phyloP scores from a whole-genome alignment of 2,113 vertebrate species.

The Chrysochloris asiatica region DNA sequence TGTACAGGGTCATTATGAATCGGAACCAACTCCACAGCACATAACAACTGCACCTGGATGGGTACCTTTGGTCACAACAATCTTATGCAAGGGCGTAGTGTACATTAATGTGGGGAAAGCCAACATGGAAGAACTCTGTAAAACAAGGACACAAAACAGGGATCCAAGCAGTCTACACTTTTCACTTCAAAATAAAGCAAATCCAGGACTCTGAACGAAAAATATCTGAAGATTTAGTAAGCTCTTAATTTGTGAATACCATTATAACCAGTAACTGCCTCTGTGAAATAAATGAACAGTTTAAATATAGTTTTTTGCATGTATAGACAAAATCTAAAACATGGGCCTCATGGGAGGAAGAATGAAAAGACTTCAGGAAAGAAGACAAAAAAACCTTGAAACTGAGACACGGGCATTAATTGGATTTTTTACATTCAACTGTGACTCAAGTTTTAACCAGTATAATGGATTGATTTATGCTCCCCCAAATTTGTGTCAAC shows the following conservation, averaged over 20 bases:
- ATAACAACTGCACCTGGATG: neutral
- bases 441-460: neutral
- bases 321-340: neutral
- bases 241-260: neutral
- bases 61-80: constrained; percentile 1
- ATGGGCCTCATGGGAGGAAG: neutral
- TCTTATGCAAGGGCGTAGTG: neutral
- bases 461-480: neutral
- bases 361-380: neutral
- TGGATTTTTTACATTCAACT: neutral
- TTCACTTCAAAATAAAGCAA: constrained; percentile 4
- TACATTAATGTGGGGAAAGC: neutral
- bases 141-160: neutral
- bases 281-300: neutral
- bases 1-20: too few species aligned
- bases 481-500: too few species aligned
- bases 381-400: neutral
- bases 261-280: neutral
- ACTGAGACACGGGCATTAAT: neutral
- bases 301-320: constrained; percentile 21
- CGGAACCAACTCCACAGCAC: too few species aligned
- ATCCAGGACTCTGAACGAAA: neutral
- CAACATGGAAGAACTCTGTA: neutral
- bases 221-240: neutral
- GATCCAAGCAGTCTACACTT: neutral